Base-by-base conservation (phyloP, 2,797 vertebrate species). In the Gymnoscopelus microlampas region DNA sequence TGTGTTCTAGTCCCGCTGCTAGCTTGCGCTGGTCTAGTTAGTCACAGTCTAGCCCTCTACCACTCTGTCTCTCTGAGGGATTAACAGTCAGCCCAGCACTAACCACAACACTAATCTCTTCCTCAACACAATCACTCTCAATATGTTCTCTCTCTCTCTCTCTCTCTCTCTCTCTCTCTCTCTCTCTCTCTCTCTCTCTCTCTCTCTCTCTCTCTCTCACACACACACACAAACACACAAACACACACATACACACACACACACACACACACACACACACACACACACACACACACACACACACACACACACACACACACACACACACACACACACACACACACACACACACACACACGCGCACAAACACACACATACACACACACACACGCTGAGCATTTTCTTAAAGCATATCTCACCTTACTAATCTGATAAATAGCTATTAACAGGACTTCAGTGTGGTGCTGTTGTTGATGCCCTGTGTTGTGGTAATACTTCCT, bases 91-190 rank as follows among this genome's bases (percentile, higher is more conserved):
- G 15, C 11, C 15, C 13, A n/a, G 66, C 71, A 80, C 64, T 79
- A 77, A 74, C 80, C 81, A 83, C 73, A 68, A 2, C 60, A 77
- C 83, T 89, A 89, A 89, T 89, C 85, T 81, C 83, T 81, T 87
- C 81, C 84, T 87, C 82, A 83, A 79, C 87, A 84, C 70, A 80
- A 78, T 82, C 75, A 19, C 77, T 86, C 76, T 73, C 8, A 44
- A 44, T 71, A 83, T 59, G 57, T 58, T 80, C 77, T 57, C 75
- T 44, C 35, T 1, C 35, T 5, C 26, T 58, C 23, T 58, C 26
- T 29, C 35, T 1, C 35, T 5, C 26, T 58, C 23, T 58, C 26
- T 80, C 77, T 57, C 75, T 44, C 35, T 1, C 35, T 5, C 26
- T 58, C 23, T 58, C 26, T 29, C 53, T 80, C 77, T 57, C 75